These are phyloP conservation scores for Bedellia somnulentella DNA, from an alignment of 2,888 invertebrate genomes.

Conservation along the genomic window DNA sequence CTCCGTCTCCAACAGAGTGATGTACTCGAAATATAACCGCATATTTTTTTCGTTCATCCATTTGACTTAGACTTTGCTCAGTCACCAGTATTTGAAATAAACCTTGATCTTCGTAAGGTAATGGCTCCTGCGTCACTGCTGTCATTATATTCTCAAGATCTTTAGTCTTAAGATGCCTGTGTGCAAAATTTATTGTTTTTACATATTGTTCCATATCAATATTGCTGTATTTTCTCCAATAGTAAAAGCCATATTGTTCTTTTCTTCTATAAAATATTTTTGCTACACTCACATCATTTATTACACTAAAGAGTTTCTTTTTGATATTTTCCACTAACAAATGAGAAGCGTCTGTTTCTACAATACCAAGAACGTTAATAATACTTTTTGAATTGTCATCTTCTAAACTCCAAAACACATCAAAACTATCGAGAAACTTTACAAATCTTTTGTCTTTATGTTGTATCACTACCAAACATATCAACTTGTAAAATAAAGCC, in stretches of 20 bases:
- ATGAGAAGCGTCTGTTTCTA: conserved; percentile 29
- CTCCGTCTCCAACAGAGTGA: conserved; percentile 58
- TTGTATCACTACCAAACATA: conserved; percentile 23
- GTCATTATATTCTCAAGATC: conserved; percentile 32
- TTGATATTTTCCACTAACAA: conserved; percentile 18
- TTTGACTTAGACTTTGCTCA: conserved; percentile 17
- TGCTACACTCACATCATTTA: conserved; percentile 14
- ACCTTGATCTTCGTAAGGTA: conserved; percentile 43
- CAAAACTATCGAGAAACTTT: conserved; percentile 49
- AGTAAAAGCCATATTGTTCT: conserved; percentile 50
- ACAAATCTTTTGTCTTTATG: conserved; percentile 30
- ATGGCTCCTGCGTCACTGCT: conserved; percentile 27
- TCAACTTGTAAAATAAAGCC: conserved; percentile 20
- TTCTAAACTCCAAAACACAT: conserved; percentile 57
- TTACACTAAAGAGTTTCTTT: conserved; percentile 17
- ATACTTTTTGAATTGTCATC: conserved; percentile 37
- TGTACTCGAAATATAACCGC: conserved; percentile 56
- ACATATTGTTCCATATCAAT: conserved; percentile 41
- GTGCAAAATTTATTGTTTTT: conserved; percentile 29
- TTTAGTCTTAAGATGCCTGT: conserved; percentile 16
- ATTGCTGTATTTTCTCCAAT: conserved; percentile 35
- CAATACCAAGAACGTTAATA: conserved; percentile 45
- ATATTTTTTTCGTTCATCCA: conserved; percentile 17
- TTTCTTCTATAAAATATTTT: conserved; percentile 45
- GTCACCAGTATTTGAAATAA: conserved; percentile 55